Percentiles rank a stretch among this genome's conserved stretches.
These are phyloP conservation scores for Spodoptera litura DNA, from an alignment of 1,140 invertebrate genomes.

Conservation along the genomic window DNA sequence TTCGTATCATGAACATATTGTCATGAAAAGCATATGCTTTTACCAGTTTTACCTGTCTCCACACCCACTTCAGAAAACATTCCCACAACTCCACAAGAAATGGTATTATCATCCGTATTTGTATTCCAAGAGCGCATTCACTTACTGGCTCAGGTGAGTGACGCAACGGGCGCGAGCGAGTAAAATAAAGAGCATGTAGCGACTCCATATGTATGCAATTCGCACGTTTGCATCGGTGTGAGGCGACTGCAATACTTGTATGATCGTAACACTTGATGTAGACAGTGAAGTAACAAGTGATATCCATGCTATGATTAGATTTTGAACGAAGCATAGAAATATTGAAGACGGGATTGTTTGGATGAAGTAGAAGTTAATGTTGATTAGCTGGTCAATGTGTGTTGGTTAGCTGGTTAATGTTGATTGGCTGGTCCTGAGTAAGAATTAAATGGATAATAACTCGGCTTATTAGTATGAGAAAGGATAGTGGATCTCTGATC, in stretches of 20 bases:
- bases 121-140: constrained; percentile 28
- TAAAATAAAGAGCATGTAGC: constrained; percentile 32
- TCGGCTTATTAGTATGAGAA: no score
- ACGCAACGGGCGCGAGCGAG: constrained; percentile 17
- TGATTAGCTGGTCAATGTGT: no score
- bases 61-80: constrained; percentile 30
- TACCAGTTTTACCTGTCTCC: no score
- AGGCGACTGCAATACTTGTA: constrained; percentile 28
- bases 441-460: no score
- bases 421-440: no score
- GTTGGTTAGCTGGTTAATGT: no score
- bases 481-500: no score
- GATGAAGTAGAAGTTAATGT: no score
- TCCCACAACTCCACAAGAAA: constrained; percentile 3
- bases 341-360: no score
- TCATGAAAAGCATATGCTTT: background rate
- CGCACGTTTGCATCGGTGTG: constrained; percentile 35
- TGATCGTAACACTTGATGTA: constrained; percentile 19
- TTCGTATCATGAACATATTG: no score
- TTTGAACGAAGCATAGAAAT: no score
- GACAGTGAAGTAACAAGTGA: background rate
- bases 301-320: no score
- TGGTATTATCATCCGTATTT: constrained; percentile 12
- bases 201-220: constrained; percentile 44
- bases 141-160: constrained; percentile 36